Evolutionary conservation across 2,797 vertebrate species (phyloP), one percentile per base, ranked within the genome.

Genomic region (Dendrocincla fuliginosa): DNA sequence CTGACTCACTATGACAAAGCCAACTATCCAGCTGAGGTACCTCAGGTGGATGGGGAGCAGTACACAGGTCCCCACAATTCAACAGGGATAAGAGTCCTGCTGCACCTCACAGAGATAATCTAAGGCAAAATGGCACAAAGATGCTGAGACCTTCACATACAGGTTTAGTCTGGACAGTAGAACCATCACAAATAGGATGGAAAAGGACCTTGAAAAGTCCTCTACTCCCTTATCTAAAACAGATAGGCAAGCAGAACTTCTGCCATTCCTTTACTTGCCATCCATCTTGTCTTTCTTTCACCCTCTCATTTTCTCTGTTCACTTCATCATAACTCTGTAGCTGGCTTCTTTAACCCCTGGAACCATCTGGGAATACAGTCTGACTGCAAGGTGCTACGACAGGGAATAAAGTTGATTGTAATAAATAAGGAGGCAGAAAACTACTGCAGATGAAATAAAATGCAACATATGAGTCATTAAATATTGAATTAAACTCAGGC

Each of bases 401-500:
- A 20, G 59, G 73, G 79, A 88, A 88, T 93, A 70, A 89, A 91
- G 73, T 24, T 87, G 79, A 91, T 96, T 69, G 24, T 88, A 96
- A 93, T 89, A 97, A 94, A 94, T 94, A 96, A 96, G 69, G 69
- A 88, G 56, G 87, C 52, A 95, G 74, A 91, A 96, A 82, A 95
- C 82, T 90, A 49, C 70, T 75, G 73, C 81, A 47, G 71, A 80
- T 85, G 60, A 94, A 89, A 93, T 83, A 89, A 94, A 85, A 87
- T 63, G 46, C 79, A 89, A 84, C 3, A 5, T 78, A 77, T 37
- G 79, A 91, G n/a, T 83, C 91, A 95, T 93, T 91, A 95, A 94
- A 86, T 95, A 91, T 95, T 95, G 79, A 96, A 71, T 39, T 28
- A 80, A 61, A 84, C 75, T 81, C 74, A 79, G 85, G 50, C 47